Conservation (phyloP, 2,888 invertebrate species). For the Chymomyza amoena region DNA sequence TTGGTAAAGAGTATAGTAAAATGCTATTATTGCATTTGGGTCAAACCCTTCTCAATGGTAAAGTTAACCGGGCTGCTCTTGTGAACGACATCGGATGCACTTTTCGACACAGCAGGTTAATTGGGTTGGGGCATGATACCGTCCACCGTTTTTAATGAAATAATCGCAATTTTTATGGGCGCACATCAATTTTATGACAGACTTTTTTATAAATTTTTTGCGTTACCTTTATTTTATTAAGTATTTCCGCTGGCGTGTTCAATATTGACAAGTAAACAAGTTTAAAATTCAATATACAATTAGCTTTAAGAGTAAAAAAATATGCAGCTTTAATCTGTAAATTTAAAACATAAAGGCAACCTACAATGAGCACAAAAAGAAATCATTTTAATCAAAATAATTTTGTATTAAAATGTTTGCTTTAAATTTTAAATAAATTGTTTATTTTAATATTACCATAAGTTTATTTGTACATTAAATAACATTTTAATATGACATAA, state of each 20-base stretch:
- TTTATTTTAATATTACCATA: neutral
- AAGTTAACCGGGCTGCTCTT: neutral
- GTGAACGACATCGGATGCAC: neutral
- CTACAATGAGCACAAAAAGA: too few relatives aligned
- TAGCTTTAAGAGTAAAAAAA: neutral
- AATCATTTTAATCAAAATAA: too few relatives aligned
- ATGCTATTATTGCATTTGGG: neutral
- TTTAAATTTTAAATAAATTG: neutral
- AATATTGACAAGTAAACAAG: neutral
- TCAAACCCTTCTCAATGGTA: neutral
- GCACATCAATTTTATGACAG: neutral
- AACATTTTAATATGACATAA: neutral
- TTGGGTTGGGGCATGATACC: neutral
- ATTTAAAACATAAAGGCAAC: too few relatives aligned
- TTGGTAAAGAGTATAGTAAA: neutral
- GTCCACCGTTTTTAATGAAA: neutral
- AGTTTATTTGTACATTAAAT: neutral
- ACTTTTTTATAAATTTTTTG: neutral
- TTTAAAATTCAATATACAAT: neutral
- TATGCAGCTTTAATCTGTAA: too few relatives aligned
- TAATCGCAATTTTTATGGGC: neutral
- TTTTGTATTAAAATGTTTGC: neutral
- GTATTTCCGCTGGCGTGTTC: neutral
- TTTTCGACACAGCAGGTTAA: neutral
- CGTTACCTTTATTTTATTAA: neutral